These are phyloP conservation scores for Percina caprodes DNA, from an alignment of 2,113 vertebrate species.

Conservation along the genomic window DNA sequence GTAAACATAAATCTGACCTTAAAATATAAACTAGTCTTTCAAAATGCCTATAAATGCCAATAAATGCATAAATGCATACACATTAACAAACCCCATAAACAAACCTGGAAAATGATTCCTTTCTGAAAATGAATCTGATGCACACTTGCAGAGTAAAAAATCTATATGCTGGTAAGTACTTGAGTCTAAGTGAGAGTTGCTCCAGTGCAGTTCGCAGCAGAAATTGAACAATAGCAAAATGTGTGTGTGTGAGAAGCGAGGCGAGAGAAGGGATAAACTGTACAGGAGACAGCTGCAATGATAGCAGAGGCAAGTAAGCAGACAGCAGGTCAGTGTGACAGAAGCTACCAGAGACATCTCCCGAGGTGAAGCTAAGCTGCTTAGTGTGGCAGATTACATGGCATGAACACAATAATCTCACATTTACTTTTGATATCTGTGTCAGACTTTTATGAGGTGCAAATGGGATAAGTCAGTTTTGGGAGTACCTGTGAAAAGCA, in stretches of 20 bases:
- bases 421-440: conserved; percentile 57
- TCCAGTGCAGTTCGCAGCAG: conserved; percentile 14
- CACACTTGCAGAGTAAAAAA: conserved; percentile 35
- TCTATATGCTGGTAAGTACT: conserved; percentile 37
- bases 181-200: conserved; percentile 30
- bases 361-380: conserved; percentile 57
- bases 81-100: conserved; percentile 12
- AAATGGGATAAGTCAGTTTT: conserved; percentile 34
- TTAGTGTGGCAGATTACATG: conserved; percentile 61
- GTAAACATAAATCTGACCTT: neutral
- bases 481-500: conserved; percentile 28
- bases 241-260: conserved; percentile 44
- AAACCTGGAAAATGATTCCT: conserved; percentile 19
- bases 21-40: conserved; percentile 28
- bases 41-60: neutral
- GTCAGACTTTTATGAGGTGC: conserved; percentile 44
- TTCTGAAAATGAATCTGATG: conserved; percentile 34
- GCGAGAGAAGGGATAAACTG: conserved; percentile 24
- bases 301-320: conserved; percentile 45
- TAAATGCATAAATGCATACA: neutral
- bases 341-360: conserved; percentile 41
- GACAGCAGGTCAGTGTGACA: conserved; percentile 51
- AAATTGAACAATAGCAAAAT: conserved; percentile 37
- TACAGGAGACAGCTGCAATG: conserved; percentile 51
- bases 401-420: conserved; percentile 48